Evolutionary conservation across 2,888 invertebrate genomes (phyloP), one percentile per base, ranked within the genome.

Genomic region (Biston betularia): DNA sequence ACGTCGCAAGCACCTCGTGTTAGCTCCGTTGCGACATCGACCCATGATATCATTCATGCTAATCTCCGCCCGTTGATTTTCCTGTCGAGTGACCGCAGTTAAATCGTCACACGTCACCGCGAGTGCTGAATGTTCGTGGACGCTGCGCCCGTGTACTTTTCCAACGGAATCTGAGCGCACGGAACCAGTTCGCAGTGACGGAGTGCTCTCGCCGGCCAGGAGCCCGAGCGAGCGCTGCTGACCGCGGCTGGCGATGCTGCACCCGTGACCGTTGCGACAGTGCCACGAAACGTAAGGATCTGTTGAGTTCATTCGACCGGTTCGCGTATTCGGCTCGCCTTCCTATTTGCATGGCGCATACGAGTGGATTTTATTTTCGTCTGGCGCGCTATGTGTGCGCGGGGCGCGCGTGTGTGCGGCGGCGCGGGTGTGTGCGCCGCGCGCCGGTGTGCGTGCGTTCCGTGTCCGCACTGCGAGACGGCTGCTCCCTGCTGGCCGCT

Each of bases 261-360:
- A 88, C 83, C 90, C 92, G 92, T 93, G 92, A 93, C 91, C 89
- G 91, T 92, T 83, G 80, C 89, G 87, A 91, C 89, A 90, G 89
- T 91, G 92, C 91, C 90, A 92, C 92, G 88, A 92, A 92, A 92
- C 92, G 93, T 93, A 93, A 93, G 93, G 92, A 91, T 89, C 89
- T 85, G 83, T 88, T 84, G 69, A 87, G 89, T 90, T 88, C 86
- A 88, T 88, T 89, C 84, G 86, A 78, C 83, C 83, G 83, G 85
- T 78, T 87, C 81, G 89, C 86, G 87, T 89, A 86, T 82, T 84
- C 85, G 83, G 80, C 83, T 85, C 85, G 88, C 84, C 91, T 92
- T 92, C 90, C 90, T 91, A 92, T 92, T 93, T 90, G 93, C 93
- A 92, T 91, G 90, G 92, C 92, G 89, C 89, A 92, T 92, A 90